Conservation (phyloP, 2,113 vertebrate genomes). For the Paradisaea rubra region DNA sequence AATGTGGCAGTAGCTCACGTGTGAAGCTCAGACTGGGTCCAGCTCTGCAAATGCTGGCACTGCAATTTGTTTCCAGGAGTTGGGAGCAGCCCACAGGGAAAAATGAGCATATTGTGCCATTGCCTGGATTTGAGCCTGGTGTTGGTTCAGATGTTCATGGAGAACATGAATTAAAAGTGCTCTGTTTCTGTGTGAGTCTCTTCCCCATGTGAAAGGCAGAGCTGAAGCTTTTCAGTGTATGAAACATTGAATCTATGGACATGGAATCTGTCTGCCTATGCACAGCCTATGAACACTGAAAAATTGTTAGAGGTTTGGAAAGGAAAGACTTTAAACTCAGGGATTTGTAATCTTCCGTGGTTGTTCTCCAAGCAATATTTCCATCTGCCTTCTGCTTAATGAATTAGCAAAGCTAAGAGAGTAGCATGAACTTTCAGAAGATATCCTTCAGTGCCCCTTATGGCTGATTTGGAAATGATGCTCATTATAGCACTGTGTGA, state of each 20-base stretch:
- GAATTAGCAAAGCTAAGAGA: constrained; percentile 32
- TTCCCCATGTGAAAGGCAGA: not conserved
- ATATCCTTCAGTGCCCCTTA: constrained; percentile 33
- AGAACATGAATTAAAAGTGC: not conserved
- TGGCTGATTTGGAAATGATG: constrained; percentile 18
- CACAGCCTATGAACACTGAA: not conserved
- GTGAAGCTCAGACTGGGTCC: not conserved
- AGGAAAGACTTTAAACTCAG: not conserved
- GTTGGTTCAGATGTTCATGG: not conserved
- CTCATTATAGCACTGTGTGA: not conserved
- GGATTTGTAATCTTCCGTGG: not conserved
- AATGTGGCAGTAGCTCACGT: not conserved
- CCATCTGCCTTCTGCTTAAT: not conserved
- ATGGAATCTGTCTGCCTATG: not conserved
- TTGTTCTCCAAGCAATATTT: not conserved
- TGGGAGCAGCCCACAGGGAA: not conserved
- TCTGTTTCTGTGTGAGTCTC: not conserved
- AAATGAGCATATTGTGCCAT: not conserved
- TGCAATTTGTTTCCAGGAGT: not conserved
- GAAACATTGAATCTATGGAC: not conserved
- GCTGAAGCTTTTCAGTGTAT: not conserved
- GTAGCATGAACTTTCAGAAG: constrained; percentile 21
- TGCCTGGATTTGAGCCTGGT: not conserved
- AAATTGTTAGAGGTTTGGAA: not conserved
- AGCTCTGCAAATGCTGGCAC: not conserved